Base-by-base conservation (phyloP, 1,140 invertebrate species). In the Marisa cornuarietis region DNA sequence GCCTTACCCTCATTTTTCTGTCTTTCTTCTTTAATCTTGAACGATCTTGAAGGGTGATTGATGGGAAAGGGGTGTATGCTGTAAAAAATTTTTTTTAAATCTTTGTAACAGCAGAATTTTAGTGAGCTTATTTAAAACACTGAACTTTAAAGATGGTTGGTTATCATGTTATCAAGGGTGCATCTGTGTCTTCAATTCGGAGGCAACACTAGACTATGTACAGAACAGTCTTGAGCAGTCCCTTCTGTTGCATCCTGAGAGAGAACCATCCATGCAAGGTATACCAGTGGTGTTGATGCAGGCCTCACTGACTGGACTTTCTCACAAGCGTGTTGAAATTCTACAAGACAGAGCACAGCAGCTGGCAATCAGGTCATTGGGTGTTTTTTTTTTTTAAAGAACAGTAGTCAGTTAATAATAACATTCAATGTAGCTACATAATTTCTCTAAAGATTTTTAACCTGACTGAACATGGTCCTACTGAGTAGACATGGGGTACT, bases 221-320 rank as follows among this genome's bases (percentile, higher is more conserved):
- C 93, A 96, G 84, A 95, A 95, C 81, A 97, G 96, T 88, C 92
- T 98, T 80, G 96, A 98, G 87, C 97, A 97, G 90, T 98, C 96
- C 18, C 91, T 98, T 11, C 63, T 76, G 24, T 69, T 63, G 54
- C 63, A 76, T 42, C 61, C 51, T 51, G 72, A 76, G n/a, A 49
- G 74, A 24, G 74, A 76, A 16, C 80, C 85, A 54, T 95, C 95
- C 22, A 96, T 96, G 88, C 93, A 96, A 91, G 96, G 96, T 82
- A 92, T 98, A 82, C 96, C 96, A 3, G 95, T 98, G 84, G 96
- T 97, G 52, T 94, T 98, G 83, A 94, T 98, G 89, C 96, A 97
- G 90, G 94, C 96, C 75, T 95, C 96, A 20, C 69, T 62, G 18
- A 24, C 69, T n/a, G 49, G 52, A 11, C 22, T 49, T 20, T 63